Conservation (phyloP, 2,113 vertebrate genomes). For the Elaphurus davidianus region DNA sequence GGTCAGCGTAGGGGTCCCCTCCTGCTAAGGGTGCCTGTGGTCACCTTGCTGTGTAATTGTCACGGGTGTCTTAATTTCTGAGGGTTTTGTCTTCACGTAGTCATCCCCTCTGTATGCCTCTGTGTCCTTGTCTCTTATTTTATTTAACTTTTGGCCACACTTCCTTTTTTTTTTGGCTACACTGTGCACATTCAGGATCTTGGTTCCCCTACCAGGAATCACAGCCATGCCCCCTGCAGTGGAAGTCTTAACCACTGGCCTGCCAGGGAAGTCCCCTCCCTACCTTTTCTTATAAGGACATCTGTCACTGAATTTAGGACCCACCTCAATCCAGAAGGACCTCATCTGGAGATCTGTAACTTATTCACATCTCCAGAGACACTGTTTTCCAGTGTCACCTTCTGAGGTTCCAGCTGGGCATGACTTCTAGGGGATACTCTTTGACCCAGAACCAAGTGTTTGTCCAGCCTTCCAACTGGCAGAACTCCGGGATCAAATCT, state of each 20-base stretch:
- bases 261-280: not conserved
- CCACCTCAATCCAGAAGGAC: too few species aligned
- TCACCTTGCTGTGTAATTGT: not conserved
- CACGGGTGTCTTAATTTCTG: fast-evolving
- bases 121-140: not conserved
- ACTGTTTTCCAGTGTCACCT: not conserved
- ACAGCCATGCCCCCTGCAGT: not conserved
- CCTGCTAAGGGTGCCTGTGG: fast-evolving
- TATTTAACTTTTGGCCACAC: not conserved
- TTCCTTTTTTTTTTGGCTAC: not conserved
- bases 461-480: fast-evolving
- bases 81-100: not conserved
- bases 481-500: not conserved
- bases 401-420: not conserved
- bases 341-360: not conserved
- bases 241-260: not conserved
- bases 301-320: not conserved
- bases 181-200: not conserved
- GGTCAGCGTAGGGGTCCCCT: not conserved
- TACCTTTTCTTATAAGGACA: not conserved
- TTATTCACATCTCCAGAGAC: not conserved
- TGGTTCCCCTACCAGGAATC: not conserved
- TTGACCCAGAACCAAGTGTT: fast-evolving
- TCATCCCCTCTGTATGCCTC: not conserved
- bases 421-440: not conserved